A percentile compares a stretch with the other conserved stretches of the same genome.
These are phyloP conservation scores for Spodoptera frugiperda DNA, from an alignment of 1,140 invertebrate species.

Conservation along the genomic window DNA sequence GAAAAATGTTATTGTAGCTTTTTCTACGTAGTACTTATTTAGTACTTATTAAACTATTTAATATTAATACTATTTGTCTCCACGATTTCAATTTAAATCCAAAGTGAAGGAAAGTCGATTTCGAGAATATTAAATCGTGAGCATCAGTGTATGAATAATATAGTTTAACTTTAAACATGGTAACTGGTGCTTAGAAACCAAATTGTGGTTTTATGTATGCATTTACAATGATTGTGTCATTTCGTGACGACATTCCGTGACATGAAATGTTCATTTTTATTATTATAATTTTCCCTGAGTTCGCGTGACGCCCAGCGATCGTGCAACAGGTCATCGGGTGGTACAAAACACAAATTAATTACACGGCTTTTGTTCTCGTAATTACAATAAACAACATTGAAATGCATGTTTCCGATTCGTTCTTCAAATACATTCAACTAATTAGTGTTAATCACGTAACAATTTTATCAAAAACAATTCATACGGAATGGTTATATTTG, in stretches of 20 bases:
- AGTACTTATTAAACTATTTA: too few species aligned
- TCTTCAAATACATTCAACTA: slow-evolving; percentile 1
- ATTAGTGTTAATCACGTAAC: not conserved
- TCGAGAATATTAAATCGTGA: too few species aligned
- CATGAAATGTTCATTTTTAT: slow-evolving; percentile 24
- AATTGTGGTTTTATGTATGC: slow-evolving; percentile 8
- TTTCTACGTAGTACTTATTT: too few species aligned
- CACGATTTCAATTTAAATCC: too few species aligned
- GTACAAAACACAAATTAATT: slow-evolving; percentile 36
- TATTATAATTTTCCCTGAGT: slow-evolving; percentile 34
- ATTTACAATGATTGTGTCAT: slow-evolving; percentile 11
- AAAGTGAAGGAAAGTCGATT: too few species aligned
- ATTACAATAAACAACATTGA: slow-evolving; percentile 13
- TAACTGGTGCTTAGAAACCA: not conserved
- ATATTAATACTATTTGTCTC: too few species aligned
- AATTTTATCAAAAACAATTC: not conserved
- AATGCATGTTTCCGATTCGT: slow-evolving; percentile 28
- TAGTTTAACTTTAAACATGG: too few species aligned
- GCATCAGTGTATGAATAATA: too few species aligned
- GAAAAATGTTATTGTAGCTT: too few species aligned
- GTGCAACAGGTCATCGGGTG: slow-evolving; percentile 30
- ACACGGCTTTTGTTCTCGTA: slow-evolving; percentile 20
- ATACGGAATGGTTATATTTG: not conserved
- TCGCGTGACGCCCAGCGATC: slow-evolving; percentile 31
- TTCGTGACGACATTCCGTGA: slow-evolving; percentile 31